Base-by-base conservation (phyloP, 2,888 invertebrate genomes). In the Caenorhabditis sinica region DNA sequence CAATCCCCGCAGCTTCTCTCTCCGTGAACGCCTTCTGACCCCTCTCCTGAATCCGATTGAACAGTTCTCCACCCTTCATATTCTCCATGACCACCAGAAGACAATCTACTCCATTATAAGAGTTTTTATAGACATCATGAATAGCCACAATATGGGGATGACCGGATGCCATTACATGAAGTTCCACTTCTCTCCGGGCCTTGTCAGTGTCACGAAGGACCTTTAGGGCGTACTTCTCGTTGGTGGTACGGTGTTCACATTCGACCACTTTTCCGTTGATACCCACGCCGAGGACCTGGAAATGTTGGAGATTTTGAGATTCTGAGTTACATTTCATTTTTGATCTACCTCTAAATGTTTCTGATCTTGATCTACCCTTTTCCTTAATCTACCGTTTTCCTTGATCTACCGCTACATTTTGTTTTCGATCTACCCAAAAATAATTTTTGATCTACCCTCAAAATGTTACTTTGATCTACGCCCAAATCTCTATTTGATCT, bases 41-140 rank as follows among this genome's bases (percentile, higher is more conserved):
- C 89, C 96, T 95, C 90, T 97, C 97, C 88, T 99, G 98, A 93
- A 99, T 99, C 93, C 97, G 95, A 93, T 96, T 96, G 94, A 99
- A 99, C 82, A 99, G 94, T 93, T 99, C 98, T 0, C 98, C 98
- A 5, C 98, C 98, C 93, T 96, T 97, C 98, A 99, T 98, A 92
- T 97, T 97, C 95, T 99, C 99, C 98, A 99, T 99, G n/a, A 99
- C 96, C 49, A 99, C 97, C 9, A 99, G 95, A 2, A 99, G 95
- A 94, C 98, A 98, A 91, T 96, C 95, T 89, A 96, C 96, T 13
- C 96, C 96, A 86, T 96, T 95, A 93, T 97, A 97, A n/a, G 96
- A 95, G 94, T 99, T 99, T 94, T 98, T 97, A 93, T 97, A 99
- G 33, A 98, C 97, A 94, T 98, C 97, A 89, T 95, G 95, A 53